A percentile compares a stretch with the other conserved stretches of the same genome.
Conservation (phyloP, 2,888 invertebrate species). For the Sarcophaga carnaria region DNA sequence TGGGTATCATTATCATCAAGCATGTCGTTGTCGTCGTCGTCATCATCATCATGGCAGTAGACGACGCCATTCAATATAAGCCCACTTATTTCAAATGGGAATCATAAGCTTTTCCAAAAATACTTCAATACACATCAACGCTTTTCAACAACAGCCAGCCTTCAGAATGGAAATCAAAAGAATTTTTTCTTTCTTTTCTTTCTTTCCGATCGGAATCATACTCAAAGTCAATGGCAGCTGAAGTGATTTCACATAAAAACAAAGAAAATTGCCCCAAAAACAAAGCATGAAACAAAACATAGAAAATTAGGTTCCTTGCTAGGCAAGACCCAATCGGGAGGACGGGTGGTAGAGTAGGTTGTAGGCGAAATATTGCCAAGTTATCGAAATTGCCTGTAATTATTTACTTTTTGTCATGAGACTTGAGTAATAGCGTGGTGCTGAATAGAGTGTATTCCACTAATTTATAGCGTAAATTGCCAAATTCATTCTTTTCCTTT, state of each 20-base stretch:
- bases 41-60: neutral
- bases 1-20: neutral
- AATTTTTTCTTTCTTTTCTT: neutral
- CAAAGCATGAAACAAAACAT: neutral
- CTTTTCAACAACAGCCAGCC: slow-evolving; percentile 3
- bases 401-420: neutral
- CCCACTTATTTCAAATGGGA: neutral
- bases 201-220: too few relatives aligned
- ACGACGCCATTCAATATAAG: slow-evolving; percentile 9
- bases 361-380: neutral
- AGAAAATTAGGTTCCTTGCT: neutral
- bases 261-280: neutral
- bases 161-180: neutral
- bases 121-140: slow-evolving; percentile 32
- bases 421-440: too few relatives aligned
- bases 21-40: neutral
- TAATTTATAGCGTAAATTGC: slow-evolving; percentile 20
- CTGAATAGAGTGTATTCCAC: neutral
- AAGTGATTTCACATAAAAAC: too few relatives aligned
- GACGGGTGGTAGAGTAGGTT: too few relatives aligned
- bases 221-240: too few relatives aligned
- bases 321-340: too few relatives aligned
- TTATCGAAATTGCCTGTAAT: slow-evolving; percentile 17
- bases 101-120: slow-evolving; percentile 23
- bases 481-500: neutral